These are phyloP conservation scores for Tympanuchus pallidicinctus DNA, from an alignment of 2,113 vertebrate genomes.

Conservation along the genomic window DNA sequence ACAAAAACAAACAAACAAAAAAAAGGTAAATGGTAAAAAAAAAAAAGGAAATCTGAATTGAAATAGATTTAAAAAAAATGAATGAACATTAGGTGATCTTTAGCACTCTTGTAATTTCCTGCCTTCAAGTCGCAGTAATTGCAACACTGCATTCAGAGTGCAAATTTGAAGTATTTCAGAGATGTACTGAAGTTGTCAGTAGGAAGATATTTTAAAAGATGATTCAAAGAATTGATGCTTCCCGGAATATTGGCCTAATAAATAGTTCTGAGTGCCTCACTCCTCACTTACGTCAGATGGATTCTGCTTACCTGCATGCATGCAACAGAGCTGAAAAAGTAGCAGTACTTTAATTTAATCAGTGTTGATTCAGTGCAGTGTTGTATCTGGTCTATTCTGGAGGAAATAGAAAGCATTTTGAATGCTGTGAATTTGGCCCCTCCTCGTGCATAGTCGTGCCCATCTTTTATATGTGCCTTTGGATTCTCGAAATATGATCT, in stretches of 20 bases:
- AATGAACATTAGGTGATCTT: not conserved
- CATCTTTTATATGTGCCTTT: not conserved
- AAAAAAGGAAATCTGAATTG: too few species aligned
- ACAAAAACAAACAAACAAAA: too few species aligned
- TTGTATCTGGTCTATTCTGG: not conserved
- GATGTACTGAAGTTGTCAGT: not conserved
- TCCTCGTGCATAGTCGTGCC: not conserved
- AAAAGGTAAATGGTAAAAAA: too few species aligned
- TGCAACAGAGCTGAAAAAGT: not conserved
- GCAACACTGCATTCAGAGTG: not conserved
- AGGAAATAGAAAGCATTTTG: not conserved
- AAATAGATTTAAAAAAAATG: not conserved
- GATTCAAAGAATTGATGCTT: not conserved
- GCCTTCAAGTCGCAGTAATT: not conserved
- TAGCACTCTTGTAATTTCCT: not conserved
- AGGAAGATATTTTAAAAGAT: not conserved
- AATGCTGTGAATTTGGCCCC: not conserved
- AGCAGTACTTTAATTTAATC: not conserved
- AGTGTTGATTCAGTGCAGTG: not conserved
- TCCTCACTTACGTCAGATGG: not conserved
- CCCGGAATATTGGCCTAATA: not conserved
- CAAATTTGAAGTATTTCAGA: not conserved
- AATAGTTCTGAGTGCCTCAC: not conserved
- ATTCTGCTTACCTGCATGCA: not conserved
- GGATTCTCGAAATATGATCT: not conserved